Percentiles rank a stretch among this genome's conserved stretches.
Conservation (phyloP, 2,888 invertebrate species). For the Ptychoptera contaminata region DNA sequence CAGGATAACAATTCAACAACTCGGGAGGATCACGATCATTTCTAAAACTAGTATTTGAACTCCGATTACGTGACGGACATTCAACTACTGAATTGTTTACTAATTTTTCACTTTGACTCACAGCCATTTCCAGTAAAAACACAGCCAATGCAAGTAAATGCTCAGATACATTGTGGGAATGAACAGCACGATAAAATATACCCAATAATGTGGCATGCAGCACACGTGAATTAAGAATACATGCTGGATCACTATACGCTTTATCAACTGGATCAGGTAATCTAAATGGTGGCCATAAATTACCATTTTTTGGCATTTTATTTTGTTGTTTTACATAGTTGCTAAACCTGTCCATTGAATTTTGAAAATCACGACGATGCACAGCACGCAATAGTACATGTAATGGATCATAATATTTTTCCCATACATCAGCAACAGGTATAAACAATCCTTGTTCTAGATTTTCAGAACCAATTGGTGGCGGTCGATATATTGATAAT, state of each 20-base stretch:
- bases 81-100: slow-evolving; percentile 15
- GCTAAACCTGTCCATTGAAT: slow-evolving; percentile 83
- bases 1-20: slow-evolving; percentile 47
- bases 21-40: slow-evolving; percentile 26
- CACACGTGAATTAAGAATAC: slow-evolving; percentile 26
- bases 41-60: slow-evolving; percentile 15
- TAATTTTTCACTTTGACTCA: slow-evolving; percentile 33
- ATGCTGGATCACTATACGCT: slow-evolving; percentile 49
- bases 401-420: slow-evolving; percentile 82
- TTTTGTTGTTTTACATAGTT: slow-evolving; percentile 51
- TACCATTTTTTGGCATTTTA: slow-evolving; percentile 38
- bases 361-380: slow-evolving; percentile 83
- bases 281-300: slow-evolving; percentile 71
- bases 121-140: slow-evolving; percentile 74
- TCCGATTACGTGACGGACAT: slow-evolving; percentile 9
- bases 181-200: slow-evolving; percentile 71
- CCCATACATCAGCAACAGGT: slow-evolving; percentile 78
- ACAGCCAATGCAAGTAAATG: slow-evolving; percentile 75
- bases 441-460: slow-evolving; percentile 84
- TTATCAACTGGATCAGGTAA: slow-evolving; percentile 46
- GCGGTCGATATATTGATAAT: slow-evolving; percentile 74
- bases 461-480: slow-evolving; percentile 51
- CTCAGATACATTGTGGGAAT: slow-evolving; percentile 61
- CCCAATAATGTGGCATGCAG: slow-evolving; percentile 45
- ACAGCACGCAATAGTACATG: slow-evolving; percentile 83